Evolutionary conservation across 2,113 vertebrate genomes (phyloP).

Genomic region (Pteropus alecto): DNA sequence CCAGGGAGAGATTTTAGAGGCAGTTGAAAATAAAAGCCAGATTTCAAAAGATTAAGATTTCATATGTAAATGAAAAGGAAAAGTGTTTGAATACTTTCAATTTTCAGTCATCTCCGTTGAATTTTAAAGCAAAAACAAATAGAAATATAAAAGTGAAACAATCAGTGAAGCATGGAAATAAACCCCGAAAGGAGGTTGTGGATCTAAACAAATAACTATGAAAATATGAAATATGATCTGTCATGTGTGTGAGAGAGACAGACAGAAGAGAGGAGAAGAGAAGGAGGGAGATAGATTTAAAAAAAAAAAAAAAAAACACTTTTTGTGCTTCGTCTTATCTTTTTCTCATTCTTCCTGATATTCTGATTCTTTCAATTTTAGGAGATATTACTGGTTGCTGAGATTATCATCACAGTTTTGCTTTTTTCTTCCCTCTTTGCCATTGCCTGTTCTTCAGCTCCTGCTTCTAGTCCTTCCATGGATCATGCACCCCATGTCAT

Average conservation of each 20-base stretch:
- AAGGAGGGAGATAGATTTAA: not conserved
- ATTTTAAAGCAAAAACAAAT: not conserved
- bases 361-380: not conserved
- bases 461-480: not conserved
- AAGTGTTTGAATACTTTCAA: not conserved
- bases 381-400: not conserved
- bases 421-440: not conserved
- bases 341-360: not conserved
- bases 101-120: not conserved
- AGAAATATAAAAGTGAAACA: not conserved
- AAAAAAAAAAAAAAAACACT: not conserved
- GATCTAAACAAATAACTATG: not conserved
- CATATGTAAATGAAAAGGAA: not conserved
- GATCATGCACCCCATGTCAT: conserved; percentile 30
- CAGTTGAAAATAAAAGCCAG: not conserved
- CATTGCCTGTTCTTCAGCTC: not conserved
- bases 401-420: not conserved
- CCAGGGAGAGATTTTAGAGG: not conserved
- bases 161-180: not conserved
- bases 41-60: not conserved
- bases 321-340: not conserved
- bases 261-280: not conserved
- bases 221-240: not conserved
- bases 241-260: too few species aligned
- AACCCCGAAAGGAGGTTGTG: not conserved